Evolutionary conservation across 2,888 invertebrate genomes (phyloP), one percentile per base, ranked within the genome.

Genomic region (Cataglyphis altisquamis): DNA sequence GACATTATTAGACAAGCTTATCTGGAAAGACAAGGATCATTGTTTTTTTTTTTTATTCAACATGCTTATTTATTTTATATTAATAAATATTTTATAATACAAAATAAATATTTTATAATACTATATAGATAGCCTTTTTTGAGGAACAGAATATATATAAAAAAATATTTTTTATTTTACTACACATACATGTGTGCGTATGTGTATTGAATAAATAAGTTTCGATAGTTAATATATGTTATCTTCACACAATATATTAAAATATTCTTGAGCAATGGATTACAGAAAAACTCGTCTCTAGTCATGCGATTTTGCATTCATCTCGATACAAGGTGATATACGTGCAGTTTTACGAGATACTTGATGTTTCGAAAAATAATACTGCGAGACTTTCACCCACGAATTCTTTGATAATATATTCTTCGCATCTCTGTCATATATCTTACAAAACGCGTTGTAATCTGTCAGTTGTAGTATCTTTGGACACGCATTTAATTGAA

Each of bases 281-380:
- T 21, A 32, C 32, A 74, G 64, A n/a, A 25, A 25, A 25, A 25
- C 64, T 87, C 48, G 78, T 74, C 63, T 67, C 78, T 62, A 83
- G 78, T 86, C 86, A 86, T 82, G 87, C 82, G 84, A 87, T 78
- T 78, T 86, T 77, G 75, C 85, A 57, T 83, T 86, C 70, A 36
- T 52, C 48, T 64, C 66, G 41, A 25, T 66, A 84, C 64, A 39
- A 48, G 41, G 45, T 75, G 74, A 78, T 39, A 57, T 62, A 67
- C 64, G 60, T 62, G 62, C 52, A 68, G 39, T 73, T 41, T 78
- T 57, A 29, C 32, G 25, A 57, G 60, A 70, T 77, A 55, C n/a
- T 55, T 12, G 52, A 8, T 39, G 67, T 45, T 15, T 29, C 55
- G 39, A 67, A 48, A n/a, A 67, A 66, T 75, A 75, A 77, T 55